phyloP scores from a whole-genome alignment of 2,113 vertebrate genomes.

The Ploceus nigricollis region DNA sequence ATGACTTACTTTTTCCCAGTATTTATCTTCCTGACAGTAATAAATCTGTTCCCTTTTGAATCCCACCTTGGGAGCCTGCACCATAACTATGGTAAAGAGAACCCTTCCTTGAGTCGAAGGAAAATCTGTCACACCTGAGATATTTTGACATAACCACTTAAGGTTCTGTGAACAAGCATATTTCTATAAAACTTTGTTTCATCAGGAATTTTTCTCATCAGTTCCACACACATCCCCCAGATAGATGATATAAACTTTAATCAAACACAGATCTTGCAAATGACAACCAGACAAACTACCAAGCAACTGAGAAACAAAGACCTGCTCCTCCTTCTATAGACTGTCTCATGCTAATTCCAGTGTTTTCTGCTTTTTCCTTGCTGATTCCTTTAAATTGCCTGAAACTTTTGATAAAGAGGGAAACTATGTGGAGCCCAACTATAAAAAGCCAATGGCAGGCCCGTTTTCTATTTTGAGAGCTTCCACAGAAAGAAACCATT shows the following conservation, averaged over 20 bases:
- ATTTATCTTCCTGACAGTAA: background rate
- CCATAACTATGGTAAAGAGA: background rate
- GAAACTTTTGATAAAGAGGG: background rate
- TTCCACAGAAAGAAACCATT: background rate
- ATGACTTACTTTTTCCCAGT: background rate
- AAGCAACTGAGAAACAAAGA: background rate
- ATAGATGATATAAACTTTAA: background rate
- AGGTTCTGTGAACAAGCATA: background rate
- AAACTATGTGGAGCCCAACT: background rate
- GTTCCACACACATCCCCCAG: background rate
- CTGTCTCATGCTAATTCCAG: background rate
- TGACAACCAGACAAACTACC: background rate
- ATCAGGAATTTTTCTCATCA: background rate
- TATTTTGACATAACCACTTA: background rate
- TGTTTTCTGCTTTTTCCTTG: background rate
- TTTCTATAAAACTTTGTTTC: background rate
- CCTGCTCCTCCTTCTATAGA: background rate
- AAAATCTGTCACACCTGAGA: slow-evolving; percentile 11
- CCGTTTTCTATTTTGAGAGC: background rate
- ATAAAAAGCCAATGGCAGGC: background rate
- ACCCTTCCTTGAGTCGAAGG: background rate
- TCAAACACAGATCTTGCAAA: background rate
- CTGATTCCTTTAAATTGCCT: background rate
- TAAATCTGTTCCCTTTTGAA: background rate
- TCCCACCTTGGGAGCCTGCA: background rate